Evolutionary conservation across 2,797 vertebrate species (phyloP).

Genomic region (Myioborus miniatus): DNA sequence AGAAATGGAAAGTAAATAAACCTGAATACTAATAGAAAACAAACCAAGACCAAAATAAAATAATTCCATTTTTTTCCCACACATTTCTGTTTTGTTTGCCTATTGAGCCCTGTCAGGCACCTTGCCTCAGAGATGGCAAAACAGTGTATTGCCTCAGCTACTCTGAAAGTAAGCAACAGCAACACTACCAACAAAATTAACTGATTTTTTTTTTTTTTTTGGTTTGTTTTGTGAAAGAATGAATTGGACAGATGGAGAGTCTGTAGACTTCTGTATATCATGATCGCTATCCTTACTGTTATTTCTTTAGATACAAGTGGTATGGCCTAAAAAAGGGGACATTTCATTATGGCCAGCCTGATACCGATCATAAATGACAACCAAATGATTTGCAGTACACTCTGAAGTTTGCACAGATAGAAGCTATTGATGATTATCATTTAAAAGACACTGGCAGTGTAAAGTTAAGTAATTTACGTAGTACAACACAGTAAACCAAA

Average conservation of each 20-base stretch:
- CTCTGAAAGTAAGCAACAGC: neutral
- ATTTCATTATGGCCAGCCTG: neutral
- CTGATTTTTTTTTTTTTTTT: neutral
- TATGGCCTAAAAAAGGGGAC: neutral
- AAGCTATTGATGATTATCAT: neutral
- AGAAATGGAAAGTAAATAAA: neutral
- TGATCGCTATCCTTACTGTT: neutral
- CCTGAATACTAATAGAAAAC: neutral
- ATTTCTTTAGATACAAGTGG: neutral
- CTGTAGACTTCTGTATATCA: neutral
- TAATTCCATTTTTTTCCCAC: neutral
- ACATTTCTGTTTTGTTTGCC: neutral
- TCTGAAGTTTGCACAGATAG: neutral
- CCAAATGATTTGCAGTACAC: neutral
- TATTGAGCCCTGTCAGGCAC: neutral
- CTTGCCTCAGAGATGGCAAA: neutral
- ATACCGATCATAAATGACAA: neutral
- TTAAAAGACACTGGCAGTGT: neutral
- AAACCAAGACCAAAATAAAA: neutral
- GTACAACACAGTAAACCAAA: neutral
- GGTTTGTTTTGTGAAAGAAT: neutral
- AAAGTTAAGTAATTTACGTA: neutral
- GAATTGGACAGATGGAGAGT: neutral
- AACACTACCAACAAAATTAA: neutral
- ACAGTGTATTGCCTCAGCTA: neutral